Conservation (phyloP, 2,888 invertebrate species). For the Sesia apiformis region DNA sequence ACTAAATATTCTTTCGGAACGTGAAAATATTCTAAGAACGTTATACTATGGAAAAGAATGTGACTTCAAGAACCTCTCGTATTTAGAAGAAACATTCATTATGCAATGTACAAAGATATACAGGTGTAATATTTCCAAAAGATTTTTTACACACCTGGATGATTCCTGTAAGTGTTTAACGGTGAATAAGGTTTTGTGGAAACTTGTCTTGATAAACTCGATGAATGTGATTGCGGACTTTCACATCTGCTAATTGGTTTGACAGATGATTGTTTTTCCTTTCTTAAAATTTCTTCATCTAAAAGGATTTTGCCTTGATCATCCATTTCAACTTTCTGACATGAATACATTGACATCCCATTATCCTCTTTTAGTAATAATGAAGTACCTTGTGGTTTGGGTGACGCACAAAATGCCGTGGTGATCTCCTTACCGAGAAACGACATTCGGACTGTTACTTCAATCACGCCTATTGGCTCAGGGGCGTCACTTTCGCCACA, state of each 20-base stretch:
- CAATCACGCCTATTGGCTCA: conserved; percentile 58
- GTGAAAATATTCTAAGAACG: too few species aligned
- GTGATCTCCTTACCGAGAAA: conserved; percentile 66
- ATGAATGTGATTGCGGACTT: conserved; percentile 35
- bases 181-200: conserved; percentile 7
- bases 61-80: too few species aligned
- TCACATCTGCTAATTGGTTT: conserved; percentile 15
- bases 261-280: conserved; percentile 19
- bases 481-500: conserved; percentile 38
- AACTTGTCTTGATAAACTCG: conserved; percentile 24
- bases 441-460: conserved; percentile 56
- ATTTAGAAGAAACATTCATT: too few species aligned
- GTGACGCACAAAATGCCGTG: conserved; percentile 49
- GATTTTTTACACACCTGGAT: neutral
- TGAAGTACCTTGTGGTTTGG: conserved; percentile 42
- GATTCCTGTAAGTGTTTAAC: neutral
- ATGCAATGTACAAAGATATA: too few species aligned
- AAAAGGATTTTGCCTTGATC: conserved; percentile 56
- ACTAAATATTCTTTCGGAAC: neutral
- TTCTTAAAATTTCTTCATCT: conserved; percentile 47
- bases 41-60: too few species aligned
- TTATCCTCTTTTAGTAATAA: conserved; percentile 49
- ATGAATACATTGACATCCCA: conserved; percentile 61
- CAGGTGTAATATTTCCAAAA: too few species aligned
- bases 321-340: conserved; percentile 66